These are phyloP conservation scores for Tetragnatha versicolor DNA, from an alignment of 1,140 invertebrate species.

Conservation along the genomic window DNA sequence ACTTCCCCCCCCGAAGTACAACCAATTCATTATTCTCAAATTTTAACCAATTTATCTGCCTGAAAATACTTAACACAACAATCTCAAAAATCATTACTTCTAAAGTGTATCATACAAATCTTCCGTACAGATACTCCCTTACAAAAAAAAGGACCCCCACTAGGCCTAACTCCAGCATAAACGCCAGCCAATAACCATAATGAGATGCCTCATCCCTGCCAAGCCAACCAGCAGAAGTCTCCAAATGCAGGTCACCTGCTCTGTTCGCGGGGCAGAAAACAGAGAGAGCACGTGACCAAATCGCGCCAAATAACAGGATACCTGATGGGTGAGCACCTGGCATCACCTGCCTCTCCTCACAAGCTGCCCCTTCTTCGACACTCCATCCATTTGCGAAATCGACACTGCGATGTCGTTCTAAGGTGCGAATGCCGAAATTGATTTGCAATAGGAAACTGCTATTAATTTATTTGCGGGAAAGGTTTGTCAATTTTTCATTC, in stretches of 20 bases:
- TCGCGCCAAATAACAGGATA: neutral
- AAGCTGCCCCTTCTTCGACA: neutral
- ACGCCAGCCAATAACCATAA: neutral
- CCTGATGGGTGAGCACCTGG: neutral
- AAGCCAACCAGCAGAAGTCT: too few relatives aligned
- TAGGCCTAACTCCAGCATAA: neutral
- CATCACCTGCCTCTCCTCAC: neutral
- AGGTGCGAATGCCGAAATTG: too few relatives aligned
- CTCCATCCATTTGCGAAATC: neutral
- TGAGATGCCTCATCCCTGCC: neutral
- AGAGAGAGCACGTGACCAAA: conserved; percentile 10
- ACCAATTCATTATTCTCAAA: too few relatives aligned
- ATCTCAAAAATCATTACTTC: too few relatives aligned
- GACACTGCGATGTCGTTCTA: too few relatives aligned
- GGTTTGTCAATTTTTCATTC: too few relatives aligned
- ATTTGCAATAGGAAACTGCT: too few relatives aligned
- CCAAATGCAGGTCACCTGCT: conserved; percentile 16
- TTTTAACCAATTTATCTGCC: too few relatives aligned
- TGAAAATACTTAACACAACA: too few relatives aligned
- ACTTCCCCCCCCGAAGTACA: too few relatives aligned
- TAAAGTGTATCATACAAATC: too few relatives aligned
- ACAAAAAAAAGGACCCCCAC: neutral
- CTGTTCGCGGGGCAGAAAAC: neutral
- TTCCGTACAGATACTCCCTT: neutral
- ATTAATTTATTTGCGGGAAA: too few relatives aligned